Percentiles rank a stretch among this genome's conserved stretches.
Conservation (phyloP, 2,888 invertebrate species). For the Ophion ellenae region DNA sequence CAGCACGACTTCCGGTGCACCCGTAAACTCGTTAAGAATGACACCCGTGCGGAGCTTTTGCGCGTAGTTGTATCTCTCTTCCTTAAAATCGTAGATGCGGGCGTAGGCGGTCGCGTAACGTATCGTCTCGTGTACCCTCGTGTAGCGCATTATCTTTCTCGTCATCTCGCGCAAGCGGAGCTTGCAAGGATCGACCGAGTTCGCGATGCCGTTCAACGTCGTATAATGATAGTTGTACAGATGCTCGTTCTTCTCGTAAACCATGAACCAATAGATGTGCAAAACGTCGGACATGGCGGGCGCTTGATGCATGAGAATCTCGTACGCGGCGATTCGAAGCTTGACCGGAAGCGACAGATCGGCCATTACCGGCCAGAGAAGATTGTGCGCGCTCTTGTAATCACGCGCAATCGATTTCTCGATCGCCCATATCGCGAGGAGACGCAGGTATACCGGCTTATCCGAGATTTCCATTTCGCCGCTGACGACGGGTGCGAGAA, state of each 20-base stretch:
- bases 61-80: constrained; percentile 83
- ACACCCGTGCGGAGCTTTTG: constrained; percentile 77
- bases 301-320: constrained; percentile 81
- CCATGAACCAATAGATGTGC: constrained; percentile 84
- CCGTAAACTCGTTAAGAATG: constrained; percentile 78
- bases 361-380: constrained; percentile 84
- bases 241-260: constrained; percentile 82
- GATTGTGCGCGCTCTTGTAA: constrained; percentile 75
- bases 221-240: constrained; percentile 84
- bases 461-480: constrained; percentile 76
- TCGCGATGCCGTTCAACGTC: constrained; percentile 82
- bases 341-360: constrained; percentile 82
- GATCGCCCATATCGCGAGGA: constrained; percentile 83
- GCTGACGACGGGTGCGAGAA: constrained; percentile 82
- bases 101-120: constrained; percentile 76
- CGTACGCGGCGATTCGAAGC: constrained; percentile 83
- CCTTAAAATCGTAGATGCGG: constrained; percentile 81
- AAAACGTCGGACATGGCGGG: constrained; percentile 80
- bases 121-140: constrained; percentile 75
- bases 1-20: constrained; percentile 77
- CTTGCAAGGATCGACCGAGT: constrained; percentile 83
- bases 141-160: constrained; percentile 80
- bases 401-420: constrained; percentile 74
- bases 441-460: constrained; percentile 79
- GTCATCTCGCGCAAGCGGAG: constrained; percentile 76